Evolutionary conservation across 2,888 invertebrate species (phyloP).

Genomic region (Watsonalla cultraria): DNA sequence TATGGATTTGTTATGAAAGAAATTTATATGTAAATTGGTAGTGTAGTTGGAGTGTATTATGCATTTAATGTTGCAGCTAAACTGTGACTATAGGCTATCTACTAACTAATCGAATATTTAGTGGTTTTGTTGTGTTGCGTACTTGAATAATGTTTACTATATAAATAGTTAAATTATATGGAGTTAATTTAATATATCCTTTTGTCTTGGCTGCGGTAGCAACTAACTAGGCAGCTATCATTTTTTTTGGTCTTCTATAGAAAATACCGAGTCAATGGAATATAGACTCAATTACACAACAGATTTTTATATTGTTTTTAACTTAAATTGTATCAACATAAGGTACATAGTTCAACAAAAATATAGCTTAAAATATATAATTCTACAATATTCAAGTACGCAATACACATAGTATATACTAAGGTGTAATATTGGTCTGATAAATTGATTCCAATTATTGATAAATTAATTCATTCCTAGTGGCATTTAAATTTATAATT

Average conservation of each 20-base stretch:
- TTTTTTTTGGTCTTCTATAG: too few relatives aligned
- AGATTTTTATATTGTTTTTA: too few relatives aligned
- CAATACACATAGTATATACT: background rate
- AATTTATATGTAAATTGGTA: background rate
- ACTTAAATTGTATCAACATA: too few relatives aligned
- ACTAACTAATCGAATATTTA: background rate
- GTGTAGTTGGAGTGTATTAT: background rate
- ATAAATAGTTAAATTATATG: too few relatives aligned
- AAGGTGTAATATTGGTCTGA: conserved; percentile 7
- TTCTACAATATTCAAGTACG: background rate
- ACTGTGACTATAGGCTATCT: background rate
- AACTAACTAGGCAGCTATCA: too few relatives aligned
- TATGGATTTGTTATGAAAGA: background rate
- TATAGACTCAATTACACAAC: too few relatives aligned
- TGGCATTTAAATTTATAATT: conserved; percentile 45
- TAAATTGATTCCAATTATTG: conserved; percentile 21
- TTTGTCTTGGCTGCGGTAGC: too few relatives aligned
- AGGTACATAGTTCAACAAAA: too few relatives aligned
- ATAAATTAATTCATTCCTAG: conserved; percentile 44
- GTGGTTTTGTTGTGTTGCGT: background rate
- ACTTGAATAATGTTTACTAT: background rate
- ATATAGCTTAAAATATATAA: background rate
- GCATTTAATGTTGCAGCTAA: background rate
- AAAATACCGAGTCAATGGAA: too few relatives aligned
- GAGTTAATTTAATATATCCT: too few relatives aligned